A percentile compares a stretch with the other conserved stretches of the same genome.
phyloP scores from a whole-genome alignment of 2,888 invertebrate genomes.

The Platycheirus rosarum region DNA sequence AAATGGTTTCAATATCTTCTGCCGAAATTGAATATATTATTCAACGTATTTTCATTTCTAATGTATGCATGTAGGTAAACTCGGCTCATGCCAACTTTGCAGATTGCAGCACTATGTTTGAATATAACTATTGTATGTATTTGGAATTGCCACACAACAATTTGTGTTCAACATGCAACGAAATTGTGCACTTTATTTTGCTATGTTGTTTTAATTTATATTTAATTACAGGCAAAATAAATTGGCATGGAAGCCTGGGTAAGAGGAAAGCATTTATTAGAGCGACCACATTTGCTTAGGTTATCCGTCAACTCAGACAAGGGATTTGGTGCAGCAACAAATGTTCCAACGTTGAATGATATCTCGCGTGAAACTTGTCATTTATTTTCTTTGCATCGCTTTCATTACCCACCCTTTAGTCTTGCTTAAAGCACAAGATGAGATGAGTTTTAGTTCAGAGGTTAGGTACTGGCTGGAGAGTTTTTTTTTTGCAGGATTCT shows the following conservation, averaged over 20 bases:
- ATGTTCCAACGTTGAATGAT: conserved; percentile 54
- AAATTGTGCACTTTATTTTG: conserved; percentile 13
- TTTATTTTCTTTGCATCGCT: conserved; percentile 54
- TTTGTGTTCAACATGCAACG: conserved; percentile 24
- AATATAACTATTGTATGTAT: no score
- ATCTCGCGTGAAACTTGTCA: conserved; percentile 59
- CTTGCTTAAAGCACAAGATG: conserved; percentile 22
- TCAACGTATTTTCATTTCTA: no score
- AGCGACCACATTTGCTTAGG: conserved; percentile 49
- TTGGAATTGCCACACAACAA: background rate
- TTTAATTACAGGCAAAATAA: conserved; percentile 59
- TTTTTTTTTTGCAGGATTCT: background rate
- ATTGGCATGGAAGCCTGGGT: conserved; percentile 48
- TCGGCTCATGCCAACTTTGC: no score
- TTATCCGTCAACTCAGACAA: conserved; percentile 51
- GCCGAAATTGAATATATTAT: no score
- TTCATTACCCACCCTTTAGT: conserved; percentile 35
- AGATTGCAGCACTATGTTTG: no score
- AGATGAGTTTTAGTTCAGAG: conserved; percentile 1
- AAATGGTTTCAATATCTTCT: no score
- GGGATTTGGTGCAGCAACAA: conserved; percentile 30
- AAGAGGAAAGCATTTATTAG: conserved; percentile 63
- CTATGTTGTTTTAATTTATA: conserved; percentile 36
- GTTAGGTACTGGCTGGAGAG: background rate
- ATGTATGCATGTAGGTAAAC: no score